Base-by-base conservation (phyloP, 2,797 vertebrate genomes). In the Sebastes kiyomatsui region DNA sequence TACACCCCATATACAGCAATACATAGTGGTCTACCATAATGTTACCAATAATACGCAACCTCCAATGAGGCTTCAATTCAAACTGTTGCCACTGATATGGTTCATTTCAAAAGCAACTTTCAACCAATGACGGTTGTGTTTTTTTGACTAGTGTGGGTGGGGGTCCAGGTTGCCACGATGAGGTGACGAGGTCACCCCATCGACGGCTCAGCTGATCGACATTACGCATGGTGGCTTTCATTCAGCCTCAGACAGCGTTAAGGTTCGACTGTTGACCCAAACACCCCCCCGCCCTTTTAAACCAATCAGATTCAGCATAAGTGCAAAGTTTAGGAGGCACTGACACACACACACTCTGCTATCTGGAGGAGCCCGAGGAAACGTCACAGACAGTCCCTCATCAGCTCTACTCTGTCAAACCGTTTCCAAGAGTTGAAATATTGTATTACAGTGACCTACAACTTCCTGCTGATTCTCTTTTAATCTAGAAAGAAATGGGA, bases 1-100 rank as follows among this genome's bases (percentile, higher is more conserved):
- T 95, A 95, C 94, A 95, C 91, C 91, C 91, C 90, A 95, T 95
- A 90, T 95, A 95, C 94, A 96, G 94, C 94, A 96, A 95, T 94
- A 96, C 95, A 95, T 94, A 96, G 95, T 95, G 95, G 94, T 95
- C 93, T 94, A 94, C 92, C 92, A 89, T 90, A 93, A 95, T 91
- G 88, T 93, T 91, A 94, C 92, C 93, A 91, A 91, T 89, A 89
- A 92, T 90, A 91, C 67, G 22, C 79, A 71, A 49, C 91, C 91
- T 92, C 88, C 69, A 92, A 81, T 42, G 82, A 93, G 92, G 94
- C 88, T 84, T 90, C 87, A 85, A 52, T 90, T 90, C 83, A 90
- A 89, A 90, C 87, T 75, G 92, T 88, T 89, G 90, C 85, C 86
- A 85, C 72, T 55, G 89, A 94, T 92, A 90, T 87, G 89, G 81